Conservation (phyloP, 2,888 invertebrate genomes). For the Micropterix aruncella region DNA sequence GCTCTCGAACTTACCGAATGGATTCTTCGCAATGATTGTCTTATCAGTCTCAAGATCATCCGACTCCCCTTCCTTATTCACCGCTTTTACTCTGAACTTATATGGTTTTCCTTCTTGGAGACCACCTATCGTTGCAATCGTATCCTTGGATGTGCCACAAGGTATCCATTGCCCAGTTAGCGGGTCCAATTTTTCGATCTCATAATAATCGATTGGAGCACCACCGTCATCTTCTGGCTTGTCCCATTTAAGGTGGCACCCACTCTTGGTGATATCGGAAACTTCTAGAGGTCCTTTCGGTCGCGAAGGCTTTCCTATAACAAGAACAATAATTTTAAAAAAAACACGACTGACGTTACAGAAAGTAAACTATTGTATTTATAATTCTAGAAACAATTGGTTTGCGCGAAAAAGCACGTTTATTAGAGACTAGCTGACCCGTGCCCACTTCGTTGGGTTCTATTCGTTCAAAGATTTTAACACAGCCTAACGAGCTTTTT, state of each 20-base stretch:
- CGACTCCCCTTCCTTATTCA: slow-evolving; percentile 96
- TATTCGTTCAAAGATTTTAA: too few species aligned
- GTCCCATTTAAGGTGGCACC: slow-evolving; percentile 84
- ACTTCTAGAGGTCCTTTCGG: slow-evolving; percentile 83
- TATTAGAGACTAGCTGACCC: too few species aligned
- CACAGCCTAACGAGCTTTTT: too few species aligned
- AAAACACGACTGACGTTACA: too few species aligned
- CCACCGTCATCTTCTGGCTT: slow-evolving; percentile 96
- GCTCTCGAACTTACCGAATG: slow-evolving; percentile 82
- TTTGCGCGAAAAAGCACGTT: too few species aligned
- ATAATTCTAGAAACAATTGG: too few species aligned
- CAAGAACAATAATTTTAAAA: too few species aligned
- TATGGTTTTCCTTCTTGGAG: slow-evolving; percentile 92
- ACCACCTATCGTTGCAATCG: slow-evolving; percentile 64
- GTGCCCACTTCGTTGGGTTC: too few species aligned
- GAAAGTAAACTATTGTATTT: too few species aligned
- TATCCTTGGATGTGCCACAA: slow-evolving; percentile 74
- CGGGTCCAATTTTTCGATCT: slow-evolving; percentile 91
- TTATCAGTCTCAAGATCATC: slow-evolving; percentile 91
- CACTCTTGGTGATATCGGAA: slow-evolving; percentile 78
- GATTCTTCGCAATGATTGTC: slow-evolving; percentile 95
- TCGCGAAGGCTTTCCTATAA: slow-evolving; percentile 54
- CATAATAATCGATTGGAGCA: slow-evolving; percentile 83
- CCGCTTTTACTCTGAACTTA: slow-evolving; percentile 95
- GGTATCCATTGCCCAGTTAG: slow-evolving; percentile 88